These are phyloP conservation scores for Netelia fuscicornis DNA, from an alignment of 2,888 invertebrate genomes.

Conservation along the genomic window DNA sequence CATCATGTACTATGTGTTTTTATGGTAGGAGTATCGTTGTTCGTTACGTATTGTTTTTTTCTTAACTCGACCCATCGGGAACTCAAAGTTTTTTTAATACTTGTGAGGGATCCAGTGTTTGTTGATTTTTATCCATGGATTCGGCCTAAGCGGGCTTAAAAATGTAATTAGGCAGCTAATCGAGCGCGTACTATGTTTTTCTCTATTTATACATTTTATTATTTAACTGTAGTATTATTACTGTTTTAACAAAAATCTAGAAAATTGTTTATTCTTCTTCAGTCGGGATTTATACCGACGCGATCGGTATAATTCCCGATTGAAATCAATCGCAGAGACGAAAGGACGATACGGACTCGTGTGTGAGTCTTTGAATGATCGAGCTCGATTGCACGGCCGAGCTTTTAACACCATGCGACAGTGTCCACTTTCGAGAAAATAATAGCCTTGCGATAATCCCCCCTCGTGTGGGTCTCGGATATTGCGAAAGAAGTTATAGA, in stretches of 20 bases:
- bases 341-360: conserved; percentile 33
- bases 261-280: conserved; percentile 22
- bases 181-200: conserved; percentile 41
- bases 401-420: conserved; percentile 54
- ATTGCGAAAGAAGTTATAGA: too few relatives aligned
- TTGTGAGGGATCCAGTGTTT: conserved; percentile 24
- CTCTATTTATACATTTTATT: conserved; percentile 43
- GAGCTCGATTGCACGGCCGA: conserved; percentile 12
- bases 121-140: conserved; percentile 44
- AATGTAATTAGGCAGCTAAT: conserved; percentile 28
- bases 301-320: conserved; percentile 20
- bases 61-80: conserved; percentile 9
- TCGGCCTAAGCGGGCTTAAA: conserved; percentile 58
- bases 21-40: conserved; percentile 13
- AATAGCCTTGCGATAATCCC: conserved; percentile 30
- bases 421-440: conserved; percentile 58
- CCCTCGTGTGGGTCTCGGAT: too few relatives aligned
- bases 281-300: conserved; percentile 28
- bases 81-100: not conserved
- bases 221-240: conserved; percentile 44
- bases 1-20: not conserved
- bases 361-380: conserved; percentile 45
- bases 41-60: not conserved
- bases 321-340: conserved; percentile 31
- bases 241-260: conserved; percentile 14